Conservation (phyloP, 2,113 vertebrate species). For the Cynocephalus volans region DNA sequence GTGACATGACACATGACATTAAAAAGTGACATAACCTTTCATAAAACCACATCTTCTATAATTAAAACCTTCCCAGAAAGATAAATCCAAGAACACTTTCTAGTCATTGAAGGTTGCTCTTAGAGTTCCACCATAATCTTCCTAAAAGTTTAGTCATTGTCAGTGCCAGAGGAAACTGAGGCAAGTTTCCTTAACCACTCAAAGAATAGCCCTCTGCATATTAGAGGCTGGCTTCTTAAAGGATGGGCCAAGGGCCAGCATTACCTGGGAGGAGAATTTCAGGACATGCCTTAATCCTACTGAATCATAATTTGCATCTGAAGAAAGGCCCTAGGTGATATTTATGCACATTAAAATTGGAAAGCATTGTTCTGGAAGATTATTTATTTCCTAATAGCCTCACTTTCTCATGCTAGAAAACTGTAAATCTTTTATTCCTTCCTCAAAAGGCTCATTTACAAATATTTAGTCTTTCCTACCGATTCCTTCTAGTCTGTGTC, state of each 20-base stretch:
- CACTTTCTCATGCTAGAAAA: background rate
- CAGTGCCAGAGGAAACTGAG: background rate
- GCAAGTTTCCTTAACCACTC: background rate
- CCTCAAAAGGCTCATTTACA: conserved; percentile 4
- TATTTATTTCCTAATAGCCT: background rate
- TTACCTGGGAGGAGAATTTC: background rate
- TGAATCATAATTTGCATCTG: background rate
- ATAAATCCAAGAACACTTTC: background rate
- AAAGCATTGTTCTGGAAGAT: background rate
- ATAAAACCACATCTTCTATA: background rate
- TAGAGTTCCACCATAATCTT: background rate
- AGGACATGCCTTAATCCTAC: background rate
- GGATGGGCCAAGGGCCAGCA: too few relatives aligned
- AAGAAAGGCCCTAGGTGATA: background rate
- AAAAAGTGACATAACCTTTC: background rate
- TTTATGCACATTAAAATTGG: background rate
- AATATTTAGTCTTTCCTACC: background rate
- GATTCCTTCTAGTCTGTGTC: background rate
- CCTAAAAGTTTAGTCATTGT: background rate
- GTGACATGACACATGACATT: background rate
- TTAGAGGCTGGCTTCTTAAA: background rate
- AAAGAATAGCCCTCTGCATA: background rate
- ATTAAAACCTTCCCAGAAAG: background rate
- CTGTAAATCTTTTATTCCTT: background rate
- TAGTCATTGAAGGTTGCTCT: background rate